A percentile compares a stretch with the other conserved stretches of the same genome.
Conservation (phyloP, 2,797 vertebrate genomes). For the Lagodon rhomboides region DNA sequence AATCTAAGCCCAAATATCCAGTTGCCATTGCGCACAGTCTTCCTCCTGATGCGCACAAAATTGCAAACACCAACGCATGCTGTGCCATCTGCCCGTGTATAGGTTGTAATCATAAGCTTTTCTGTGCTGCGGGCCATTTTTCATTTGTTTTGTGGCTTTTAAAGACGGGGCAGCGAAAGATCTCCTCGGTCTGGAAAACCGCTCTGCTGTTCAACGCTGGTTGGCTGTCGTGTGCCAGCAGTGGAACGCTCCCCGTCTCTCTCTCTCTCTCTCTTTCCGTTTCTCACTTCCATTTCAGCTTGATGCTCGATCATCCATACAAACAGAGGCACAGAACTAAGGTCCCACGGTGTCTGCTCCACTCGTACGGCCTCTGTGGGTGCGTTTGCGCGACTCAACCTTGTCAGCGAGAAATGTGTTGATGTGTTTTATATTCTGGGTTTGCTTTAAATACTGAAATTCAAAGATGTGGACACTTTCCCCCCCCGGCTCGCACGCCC, state of each 20-base stretch:
- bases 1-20: constrained; percentile 72
- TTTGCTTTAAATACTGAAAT: constrained; percentile 19
- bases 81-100: constrained; percentile 72
- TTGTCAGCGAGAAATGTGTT: constrained; percentile 39
- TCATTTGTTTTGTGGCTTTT: constrained; percentile 83
- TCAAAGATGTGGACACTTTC: constrained; percentile 10
- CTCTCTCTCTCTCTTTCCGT: constrained; percentile 6
- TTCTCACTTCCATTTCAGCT: constrained; percentile 34
- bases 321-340: background rate
- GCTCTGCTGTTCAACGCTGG: constrained; percentile 61
- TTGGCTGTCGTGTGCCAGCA: constrained; percentile 60
- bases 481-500: constrained; percentile 12
- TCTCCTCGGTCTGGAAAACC: constrained; percentile 74
- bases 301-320: background rate
- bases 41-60: constrained; percentile 71
- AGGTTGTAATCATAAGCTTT: constrained; percentile 83
- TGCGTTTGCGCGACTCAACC: constrained; percentile 30
- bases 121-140: constrained; percentile 76
- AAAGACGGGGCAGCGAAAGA: constrained; percentile 72
- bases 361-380: constrained; percentile 7
- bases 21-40: constrained; percentile 55
- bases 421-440: background rate
- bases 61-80: constrained; percentile 71
- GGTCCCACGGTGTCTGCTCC: constrained; percentile 7
- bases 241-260: constrained; percentile 7